These are phyloP conservation scores for Tetranychus urticae DNA, from an alignment of 1,140 invertebrate genomes.

Conservation along the genomic window DNA sequence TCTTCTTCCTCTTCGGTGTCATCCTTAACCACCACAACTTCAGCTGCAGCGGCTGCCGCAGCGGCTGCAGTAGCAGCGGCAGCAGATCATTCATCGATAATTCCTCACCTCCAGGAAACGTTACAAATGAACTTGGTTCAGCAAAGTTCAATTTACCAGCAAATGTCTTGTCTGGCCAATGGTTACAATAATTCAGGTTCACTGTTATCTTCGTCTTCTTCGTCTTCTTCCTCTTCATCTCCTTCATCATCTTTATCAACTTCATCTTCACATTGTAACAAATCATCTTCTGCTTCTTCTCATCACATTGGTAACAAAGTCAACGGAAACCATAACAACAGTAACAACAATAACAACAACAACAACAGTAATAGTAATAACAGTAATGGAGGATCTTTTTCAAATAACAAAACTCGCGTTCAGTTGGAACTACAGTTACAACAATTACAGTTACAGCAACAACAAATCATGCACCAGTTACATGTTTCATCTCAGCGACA, in stretches of 20 bases:
- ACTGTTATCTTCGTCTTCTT: no score
- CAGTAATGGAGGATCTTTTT: no score
- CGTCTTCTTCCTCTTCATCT: no score
- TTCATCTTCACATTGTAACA: no score
- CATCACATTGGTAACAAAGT: background rate
- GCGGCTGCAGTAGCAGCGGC: background rate
- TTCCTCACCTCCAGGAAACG: background rate
- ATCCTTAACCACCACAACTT: background rate
- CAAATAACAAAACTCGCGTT: no score
- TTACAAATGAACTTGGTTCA: constrained; percentile 4
- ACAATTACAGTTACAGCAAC: constrained; percentile 9
- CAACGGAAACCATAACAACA: background rate
- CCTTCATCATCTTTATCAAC: no score
- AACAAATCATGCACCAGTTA: constrained; percentile 10
- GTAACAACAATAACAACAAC: background rate
- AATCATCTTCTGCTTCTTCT: no score
- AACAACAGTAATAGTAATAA: no score
- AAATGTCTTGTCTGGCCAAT: background rate
- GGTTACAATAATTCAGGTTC: no score
- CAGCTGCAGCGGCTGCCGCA: background rate
- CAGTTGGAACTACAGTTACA: background rate
- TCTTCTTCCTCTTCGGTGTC: background rate
- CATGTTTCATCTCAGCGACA: constrained; percentile 9
- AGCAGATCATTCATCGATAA: background rate
- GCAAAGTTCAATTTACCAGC: constrained; percentile 1